Evolutionary conservation across 2,888 invertebrate genomes (phyloP), one percentile per base, ranked within the genome.

Genomic region (Atethmia centrago): DNA sequence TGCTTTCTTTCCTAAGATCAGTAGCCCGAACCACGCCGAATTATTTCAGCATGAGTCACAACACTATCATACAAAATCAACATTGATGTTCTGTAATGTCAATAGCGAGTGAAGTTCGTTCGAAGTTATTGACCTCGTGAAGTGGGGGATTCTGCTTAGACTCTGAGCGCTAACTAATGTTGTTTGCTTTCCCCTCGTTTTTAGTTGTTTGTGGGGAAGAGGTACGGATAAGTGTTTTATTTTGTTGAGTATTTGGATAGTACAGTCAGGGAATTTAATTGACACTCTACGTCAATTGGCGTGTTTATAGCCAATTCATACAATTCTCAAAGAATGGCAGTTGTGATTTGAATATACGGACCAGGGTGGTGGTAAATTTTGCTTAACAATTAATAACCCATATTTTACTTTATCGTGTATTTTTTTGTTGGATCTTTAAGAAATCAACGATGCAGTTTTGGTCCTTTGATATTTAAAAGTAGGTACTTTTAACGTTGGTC

Each of bases 151-250:
- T 47, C 56, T 76, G 56, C n/a, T 63, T 51, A 51, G 14, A 31
- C 28, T 55, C 58, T 21, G 45, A 79, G 31, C 42, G 40, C 63
- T 72, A 64, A 73, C 63, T 80, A 66, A 77, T 77, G 75, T 31
- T 77, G 74, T 77, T 77, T 66, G 65, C 55, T n/a, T 45, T 36
- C 53, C 64, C 40, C 80, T 77, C 53, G 49, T 49, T 61, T 31
- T n/a, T 49, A 65, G 61, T 47, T 71, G 62, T 72, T 76, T 58
- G 51, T 31, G 40, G n/a, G 47, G 21, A 51, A 63, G 28, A 45
- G 62, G 42, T 28, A 56, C 19, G 40, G 45, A 49, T 51, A 51
- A 76, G 62, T 79, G 40, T 16, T 77, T 77, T 40, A 75, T 68
- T 74, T 65, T 12, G n/a, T 51, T 8, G 21, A 45, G 45, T 68